Evolutionary conservation across 2,888 invertebrate species (phyloP).

Genomic region (Conomelus anceps): DNA sequence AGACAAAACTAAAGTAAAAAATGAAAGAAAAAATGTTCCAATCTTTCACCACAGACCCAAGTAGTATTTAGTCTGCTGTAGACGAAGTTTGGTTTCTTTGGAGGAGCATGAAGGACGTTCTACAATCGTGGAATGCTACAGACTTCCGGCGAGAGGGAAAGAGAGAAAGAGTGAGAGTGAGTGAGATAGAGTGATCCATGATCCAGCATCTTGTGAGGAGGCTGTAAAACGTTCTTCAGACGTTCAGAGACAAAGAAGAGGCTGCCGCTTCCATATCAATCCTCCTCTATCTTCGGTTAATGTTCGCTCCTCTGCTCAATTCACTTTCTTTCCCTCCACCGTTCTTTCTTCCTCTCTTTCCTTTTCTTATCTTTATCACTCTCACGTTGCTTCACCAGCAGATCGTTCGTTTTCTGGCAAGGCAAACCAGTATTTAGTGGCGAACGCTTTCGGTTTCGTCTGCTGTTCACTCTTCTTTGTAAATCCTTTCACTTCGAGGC

Average conservation of each 20-base stretch:
- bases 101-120: not conserved
- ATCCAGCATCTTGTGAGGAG: not conserved
- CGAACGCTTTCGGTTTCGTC: no score
- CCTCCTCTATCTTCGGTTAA: not conserved
- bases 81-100: not conserved
- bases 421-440: no score
- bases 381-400: no score
- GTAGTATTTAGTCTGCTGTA: not conserved
- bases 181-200: not conserved
- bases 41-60: not conserved
- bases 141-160: not conserved
- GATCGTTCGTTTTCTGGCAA: no score
- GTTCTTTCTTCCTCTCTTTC: not conserved
- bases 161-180: not conserved
- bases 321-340: not conserved
- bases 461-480: no score
- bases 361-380: no score
- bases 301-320: not conserved
- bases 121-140: not conserved
- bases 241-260: not conserved
- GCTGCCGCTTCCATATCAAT: not conserved
- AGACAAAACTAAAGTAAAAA: no score
- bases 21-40: not conserved
- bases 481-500: no score
- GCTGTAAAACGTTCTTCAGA: not conserved